These are phyloP conservation scores for Dryas iulia DNA, from an alignment of 1,140 invertebrate genomes.

Conservation along the genomic window DNA sequence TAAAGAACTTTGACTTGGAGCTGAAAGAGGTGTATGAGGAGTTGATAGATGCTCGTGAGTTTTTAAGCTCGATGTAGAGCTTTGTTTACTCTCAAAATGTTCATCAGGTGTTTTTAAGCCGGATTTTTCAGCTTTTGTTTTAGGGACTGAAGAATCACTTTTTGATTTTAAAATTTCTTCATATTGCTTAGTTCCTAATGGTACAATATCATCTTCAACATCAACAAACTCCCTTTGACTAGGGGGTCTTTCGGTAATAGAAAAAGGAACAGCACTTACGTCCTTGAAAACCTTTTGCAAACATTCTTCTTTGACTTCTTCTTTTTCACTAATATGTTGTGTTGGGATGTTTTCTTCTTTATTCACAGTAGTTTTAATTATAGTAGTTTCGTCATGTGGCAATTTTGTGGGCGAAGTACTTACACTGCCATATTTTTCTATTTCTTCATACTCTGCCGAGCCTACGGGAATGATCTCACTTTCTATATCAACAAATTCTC, in stretches of 20 bases:
- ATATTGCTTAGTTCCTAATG: slow-evolving; percentile 67
- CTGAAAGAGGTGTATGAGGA: slow-evolving; percentile 82
- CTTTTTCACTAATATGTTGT: neutral
- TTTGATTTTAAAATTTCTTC: slow-evolving; percentile 77
- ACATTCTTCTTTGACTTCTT: slow-evolving; percentile 59
- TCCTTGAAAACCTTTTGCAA: slow-evolving; percentile 60
- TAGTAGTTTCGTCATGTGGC: slow-evolving; percentile 36
- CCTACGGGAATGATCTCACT: slow-evolving; percentile 76
- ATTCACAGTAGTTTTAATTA: slow-evolving; percentile 43
- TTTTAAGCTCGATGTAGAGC: slow-evolving; percentile 73
- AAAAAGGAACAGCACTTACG: slow-evolving; percentile 61
- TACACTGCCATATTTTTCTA: slow-evolving; percentile 52
- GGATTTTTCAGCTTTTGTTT: slow-evolving; percentile 69
- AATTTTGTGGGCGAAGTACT: slow-evolving; percentile 31
- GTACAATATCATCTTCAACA: slow-evolving; percentile 74
- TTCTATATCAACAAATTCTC: slow-evolving; percentile 75
- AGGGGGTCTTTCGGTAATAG: slow-evolving; percentile 56
- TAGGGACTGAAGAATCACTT: slow-evolving; percentile 73
- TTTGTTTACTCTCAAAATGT: slow-evolving; percentile 68
- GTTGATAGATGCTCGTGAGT: slow-evolving; percentile 77
- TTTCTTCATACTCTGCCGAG: slow-evolving; percentile 72
- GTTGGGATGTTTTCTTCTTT: slow-evolving; percentile 43
- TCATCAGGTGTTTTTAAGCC: slow-evolving; percentile 52
- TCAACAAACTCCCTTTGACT: slow-evolving; percentile 72
- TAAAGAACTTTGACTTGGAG: slow-evolving; percentile 83